phyloP scores from a whole-genome alignment of 2,888 invertebrate species.

The Tetheella fluctuosa region DNA sequence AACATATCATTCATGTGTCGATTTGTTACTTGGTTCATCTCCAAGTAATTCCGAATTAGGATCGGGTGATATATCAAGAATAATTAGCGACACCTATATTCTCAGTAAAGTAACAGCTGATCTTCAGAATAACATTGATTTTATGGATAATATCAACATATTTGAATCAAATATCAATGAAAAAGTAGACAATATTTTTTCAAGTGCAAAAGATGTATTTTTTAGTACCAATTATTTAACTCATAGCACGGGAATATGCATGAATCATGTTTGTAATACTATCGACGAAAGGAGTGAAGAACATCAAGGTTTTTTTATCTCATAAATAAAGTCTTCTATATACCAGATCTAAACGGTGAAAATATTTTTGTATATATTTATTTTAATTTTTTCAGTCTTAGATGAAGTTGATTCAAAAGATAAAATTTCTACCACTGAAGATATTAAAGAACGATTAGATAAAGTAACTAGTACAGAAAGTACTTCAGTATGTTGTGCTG shows the following conservation, averaged over 20 bases:
- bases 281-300: constrained; percentile 8
- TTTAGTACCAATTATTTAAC: not conserved
- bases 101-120: constrained; percentile 35
- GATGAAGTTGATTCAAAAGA: constrained; percentile 12
- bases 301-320: not conserved
- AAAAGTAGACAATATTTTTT: not conserved
- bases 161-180: not conserved
- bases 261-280: not conserved
- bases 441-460: constrained; percentile 25
- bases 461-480: constrained; percentile 40
- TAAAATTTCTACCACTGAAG: constrained; percentile 11
- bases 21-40: constrained; percentile 49
- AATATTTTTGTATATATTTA: not conserved
- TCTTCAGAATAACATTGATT: not conserved
- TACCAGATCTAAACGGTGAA: not conserved
- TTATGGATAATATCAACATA: not conserved
- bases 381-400: constrained; percentile 28
- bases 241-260: not conserved
- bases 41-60: constrained; percentile 38
- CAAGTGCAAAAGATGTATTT: not conserved
- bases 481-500: not conserved
- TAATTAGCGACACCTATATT: constrained; percentile 61
- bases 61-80: constrained; percentile 52
- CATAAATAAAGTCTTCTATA: not conserved
- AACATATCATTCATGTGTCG: constrained; percentile 72